These are phyloP conservation scores for Meloe dianella DNA, from an alignment of 2,888 invertebrate genomes.

Conservation along the genomic window DNA sequence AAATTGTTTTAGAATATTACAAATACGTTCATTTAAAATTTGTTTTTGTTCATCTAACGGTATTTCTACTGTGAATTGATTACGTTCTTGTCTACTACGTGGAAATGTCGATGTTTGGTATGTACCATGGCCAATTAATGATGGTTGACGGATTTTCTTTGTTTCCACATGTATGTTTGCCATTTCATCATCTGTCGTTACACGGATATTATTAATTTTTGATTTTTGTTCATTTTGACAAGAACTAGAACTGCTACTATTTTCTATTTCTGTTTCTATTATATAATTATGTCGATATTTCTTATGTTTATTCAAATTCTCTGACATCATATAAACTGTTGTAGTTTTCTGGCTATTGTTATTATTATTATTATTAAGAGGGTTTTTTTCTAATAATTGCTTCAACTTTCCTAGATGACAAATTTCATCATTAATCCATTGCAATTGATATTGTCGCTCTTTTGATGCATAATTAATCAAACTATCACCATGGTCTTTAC, in stretches of 20 bases:
- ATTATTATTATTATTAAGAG: too few relatives aligned
- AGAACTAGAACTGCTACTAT: background rate
- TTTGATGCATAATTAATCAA: slow-evolving; percentile 58
- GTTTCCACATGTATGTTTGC: slow-evolving; percentile 39
- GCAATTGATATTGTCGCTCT: slow-evolving; percentile 63
- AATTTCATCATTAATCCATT: slow-evolving; percentile 67
- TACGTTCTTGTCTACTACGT: background rate
- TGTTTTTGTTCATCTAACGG: slow-evolving; percentile 8
- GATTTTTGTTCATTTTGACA: background rate
- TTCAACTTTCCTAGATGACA: slow-evolving; percentile 64
- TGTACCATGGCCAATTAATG: slow-evolving; percentile 17
- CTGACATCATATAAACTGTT: slow-evolving; percentile 46
- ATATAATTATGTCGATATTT: too few relatives aligned
- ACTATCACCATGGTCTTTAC: slow-evolving; percentile 43
- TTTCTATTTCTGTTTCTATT: too few relatives aligned
- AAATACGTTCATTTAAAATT: background rate
- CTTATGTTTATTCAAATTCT: too few relatives aligned
- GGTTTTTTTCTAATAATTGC: slow-evolving; percentile 51
- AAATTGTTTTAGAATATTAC: background rate
- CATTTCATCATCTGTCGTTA: too few relatives aligned
- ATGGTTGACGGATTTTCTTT: slow-evolving; percentile 16
- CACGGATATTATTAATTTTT: too few relatives aligned
- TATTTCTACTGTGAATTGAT: background rate
- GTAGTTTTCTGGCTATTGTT: slow-evolving; percentile 41
- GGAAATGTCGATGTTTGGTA: background rate